Base-by-base conservation (phyloP, 2,797 vertebrate species). In the Corythornis leucogaster region DNA sequence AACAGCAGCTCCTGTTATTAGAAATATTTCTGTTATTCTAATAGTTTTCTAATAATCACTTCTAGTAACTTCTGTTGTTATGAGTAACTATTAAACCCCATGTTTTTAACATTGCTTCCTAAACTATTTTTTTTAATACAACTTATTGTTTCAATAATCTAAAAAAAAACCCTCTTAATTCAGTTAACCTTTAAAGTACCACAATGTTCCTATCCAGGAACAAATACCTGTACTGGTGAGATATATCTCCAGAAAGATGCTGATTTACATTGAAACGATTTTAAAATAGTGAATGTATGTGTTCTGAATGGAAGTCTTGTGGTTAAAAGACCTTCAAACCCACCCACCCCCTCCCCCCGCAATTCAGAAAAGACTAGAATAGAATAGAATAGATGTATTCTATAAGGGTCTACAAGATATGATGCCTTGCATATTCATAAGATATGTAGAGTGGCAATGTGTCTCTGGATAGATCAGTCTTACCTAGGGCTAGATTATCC, bases 151-250 rank as follows among this genome's bases (percentile, higher is more conserved):
- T 87, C 9, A 26, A 15, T 48, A 55, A 73, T 66, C 25, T 59
- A 20, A 43, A 51, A 33, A 14, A 1, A 16, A 22, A 3, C 0
- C 5, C 1, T 31, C 10, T 25, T 6, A 46, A 11, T 15, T 89
- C 20, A 48, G 30, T 42, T 86, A 5, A 70, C 2, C 15, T 84
- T 53, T 73, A 69, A 40, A 55, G 4, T 45, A 28, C 8, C 33
- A 31, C 6, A 55, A 24, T 33, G 1, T 85, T 30, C 10, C 7
- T 51, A 24, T 7, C 6, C 6, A 53, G 21, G 19, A 87, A 58
- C 8, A 58, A 58, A 26, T 45, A 31, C 8, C 2, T 15, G 40
- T 61, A 38, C 7, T 30, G 38, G 6, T 74, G 25, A 89, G 33
- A 50, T 57, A 2, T 10, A 30, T 31, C 11, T 54, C 11, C 40